phyloP scores from a whole-genome alignment of 2,113 vertebrate genomes.

The Lagopus muta region DNA sequence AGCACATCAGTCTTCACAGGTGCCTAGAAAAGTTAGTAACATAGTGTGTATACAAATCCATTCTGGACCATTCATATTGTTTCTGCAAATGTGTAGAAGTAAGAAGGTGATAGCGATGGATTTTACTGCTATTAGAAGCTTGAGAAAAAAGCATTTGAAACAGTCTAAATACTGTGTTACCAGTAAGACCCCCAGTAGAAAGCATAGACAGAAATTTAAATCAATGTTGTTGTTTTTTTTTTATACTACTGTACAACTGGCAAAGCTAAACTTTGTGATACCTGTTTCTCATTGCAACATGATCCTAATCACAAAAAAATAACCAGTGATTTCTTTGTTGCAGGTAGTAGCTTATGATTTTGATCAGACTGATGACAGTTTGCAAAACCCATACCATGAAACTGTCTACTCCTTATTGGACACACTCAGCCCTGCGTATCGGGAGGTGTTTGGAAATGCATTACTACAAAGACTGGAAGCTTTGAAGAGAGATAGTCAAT shows the following conservation, averaged over 20 bases:
- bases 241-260: neutral
- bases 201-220: neutral
- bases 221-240: neutral
- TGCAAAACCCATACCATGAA: constrained; percentile 91
- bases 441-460: constrained; percentile 95
- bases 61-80: neutral
- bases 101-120: neutral
- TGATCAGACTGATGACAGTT: constrained; percentile 87
- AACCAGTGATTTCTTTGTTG: constrained; percentile 14
- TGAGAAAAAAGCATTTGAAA: neutral
- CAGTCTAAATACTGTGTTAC: neutral
- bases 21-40: neutral
- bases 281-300: neutral
- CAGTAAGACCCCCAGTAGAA: neutral
- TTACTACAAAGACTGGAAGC: constrained; percentile 93
- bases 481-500: constrained; percentile 88
- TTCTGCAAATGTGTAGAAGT: neutral
- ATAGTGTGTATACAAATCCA: neutral
- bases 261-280: neutral
- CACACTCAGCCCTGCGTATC: constrained; percentile 93
- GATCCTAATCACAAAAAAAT: neutral
- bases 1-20: neutral
- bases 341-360: constrained; percentile 94
- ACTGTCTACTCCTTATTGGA: constrained; percentile 97
- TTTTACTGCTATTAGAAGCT: neutral